Conservation (phyloP, 1,140 invertebrate species). For the Cyclina sinensis region DNA sequence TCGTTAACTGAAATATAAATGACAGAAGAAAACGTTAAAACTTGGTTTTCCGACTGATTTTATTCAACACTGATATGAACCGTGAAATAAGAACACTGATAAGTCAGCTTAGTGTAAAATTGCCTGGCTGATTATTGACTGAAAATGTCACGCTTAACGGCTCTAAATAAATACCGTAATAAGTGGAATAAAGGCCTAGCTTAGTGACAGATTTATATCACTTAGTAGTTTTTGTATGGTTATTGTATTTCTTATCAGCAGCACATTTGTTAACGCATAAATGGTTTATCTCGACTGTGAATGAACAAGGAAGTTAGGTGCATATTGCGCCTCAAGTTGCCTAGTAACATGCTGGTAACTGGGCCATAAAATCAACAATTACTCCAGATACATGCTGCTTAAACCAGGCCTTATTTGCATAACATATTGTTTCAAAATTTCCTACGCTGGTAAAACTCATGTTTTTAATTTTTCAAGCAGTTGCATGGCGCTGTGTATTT, state of each 20-base stretch:
- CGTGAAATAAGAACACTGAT: constrained; percentile 46
- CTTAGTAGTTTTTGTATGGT: not conserved
- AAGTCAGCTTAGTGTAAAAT: constrained; percentile 48
- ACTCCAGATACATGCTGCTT: not conserved
- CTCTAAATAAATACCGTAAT: constrained; percentile 47
- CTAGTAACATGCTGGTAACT: constrained; percentile 46
- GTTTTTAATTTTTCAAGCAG: too few relatives aligned
- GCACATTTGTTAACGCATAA: constrained; percentile 20
- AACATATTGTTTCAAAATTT: not conserved
- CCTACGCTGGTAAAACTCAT: too few relatives aligned
- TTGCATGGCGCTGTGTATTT: too few relatives aligned
- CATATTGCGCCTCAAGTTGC: not conserved
- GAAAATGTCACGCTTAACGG: constrained; percentile 62
- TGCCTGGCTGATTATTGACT: constrained; percentile 58
- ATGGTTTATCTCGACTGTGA: not conserved
- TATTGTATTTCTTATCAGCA: not conserved
- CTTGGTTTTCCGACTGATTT: not conserved
- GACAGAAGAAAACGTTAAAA: not conserved
- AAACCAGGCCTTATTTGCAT: constrained; percentile 10
- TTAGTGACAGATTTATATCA: not conserved
- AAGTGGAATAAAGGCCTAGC: not conserved
- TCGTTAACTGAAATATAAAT: too few relatives aligned
- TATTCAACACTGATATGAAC: constrained; percentile 21
- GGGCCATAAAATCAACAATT: constrained; percentile 51
- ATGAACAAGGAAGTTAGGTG: not conserved